Evolutionary conservation across 1,140 invertebrate genomes (phyloP), one percentile per base, ranked within the genome.

Genomic region (Harlomillsia oculata): DNA sequence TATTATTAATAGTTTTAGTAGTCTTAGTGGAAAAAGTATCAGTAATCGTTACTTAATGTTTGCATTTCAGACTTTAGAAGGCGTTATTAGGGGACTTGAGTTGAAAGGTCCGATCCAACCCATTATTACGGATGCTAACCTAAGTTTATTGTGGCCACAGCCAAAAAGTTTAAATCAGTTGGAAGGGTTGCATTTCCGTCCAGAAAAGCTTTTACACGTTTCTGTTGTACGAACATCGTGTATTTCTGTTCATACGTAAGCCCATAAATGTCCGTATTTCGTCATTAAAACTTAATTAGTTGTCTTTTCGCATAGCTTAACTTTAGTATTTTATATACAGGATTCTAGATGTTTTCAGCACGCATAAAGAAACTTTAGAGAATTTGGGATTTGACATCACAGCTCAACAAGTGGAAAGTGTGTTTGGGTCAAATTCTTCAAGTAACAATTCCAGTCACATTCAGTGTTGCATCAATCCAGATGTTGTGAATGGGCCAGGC

Each of bases 61-160:
- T n/a, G n/a, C 11, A 11, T 53, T 63, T 1, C 25, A 64, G 59
- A 36, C 46, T 25, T 51, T 65, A 32, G 62, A 67, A 43, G 53
- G 59, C 23, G 57, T 60, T 0, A 63, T 64, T 21, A 40, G 64
- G 30, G 53, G 48, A 28, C 34, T 62, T 16, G 59, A 62, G 30
- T 41, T 64, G 11, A 62, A 66, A 46, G 63, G 64, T 21, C 71
- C 73, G 5, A 72, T 72, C 0, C 62, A 67, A 34, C 68, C 69
- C 20, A 51, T 76, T 5, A 67, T 76, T 2, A 76, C 74, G 1
- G 72, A 77, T 51, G 68, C 70, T 18, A 69, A 71, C 39, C 56
- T 77, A 8, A 69, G 70, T 54, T 66, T 79, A 20, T 66, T 83
- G 14, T 82, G 81, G 80, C 81, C 81, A 3, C 75, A 76, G 58